phyloP scores from a whole-genome alignment of 2,797 vertebrate species.

The Taenioides sp. region DNA sequence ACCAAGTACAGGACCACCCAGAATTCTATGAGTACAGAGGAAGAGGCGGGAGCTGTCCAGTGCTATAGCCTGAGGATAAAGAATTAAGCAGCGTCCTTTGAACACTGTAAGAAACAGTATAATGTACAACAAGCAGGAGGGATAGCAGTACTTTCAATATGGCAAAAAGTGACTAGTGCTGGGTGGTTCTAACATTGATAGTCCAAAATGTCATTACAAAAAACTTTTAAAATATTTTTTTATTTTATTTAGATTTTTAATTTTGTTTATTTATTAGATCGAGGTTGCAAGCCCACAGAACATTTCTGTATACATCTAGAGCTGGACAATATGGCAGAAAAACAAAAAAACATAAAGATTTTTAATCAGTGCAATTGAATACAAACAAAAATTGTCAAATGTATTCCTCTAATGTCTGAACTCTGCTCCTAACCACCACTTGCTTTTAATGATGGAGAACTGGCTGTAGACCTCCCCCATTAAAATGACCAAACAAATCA shows the following conservation, averaged over 20 bases:
- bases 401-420: not conserved
- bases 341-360: not conserved
- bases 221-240: too few species aligned
- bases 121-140: not conserved
- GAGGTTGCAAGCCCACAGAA: too few species aligned
- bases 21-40: conserved; percentile 46
- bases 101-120: not conserved
- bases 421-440: not conserved
- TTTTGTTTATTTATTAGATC: too few species aligned
- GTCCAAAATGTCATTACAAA: too few species aligned
- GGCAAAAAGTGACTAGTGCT: not conserved
- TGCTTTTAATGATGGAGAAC: not conserved
- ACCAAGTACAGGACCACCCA: conserved; percentile 84
- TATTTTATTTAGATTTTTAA: too few species aligned
- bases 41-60: conserved; percentile 28
- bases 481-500: not conserved
- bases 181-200: too few species aligned
- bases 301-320: too few species aligned
- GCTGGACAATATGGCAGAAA: too few species aligned
- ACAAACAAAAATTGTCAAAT: too few species aligned
- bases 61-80: conserved; percentile 59
- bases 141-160: not conserved
- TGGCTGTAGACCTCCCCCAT: not conserved
- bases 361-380: too few species aligned
- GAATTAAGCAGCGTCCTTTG: conserved; percentile 18